These are phyloP conservation scores for Malthinus seriepunctatus DNA, from an alignment of 2,888 invertebrate species.

Conservation along the genomic window DNA sequence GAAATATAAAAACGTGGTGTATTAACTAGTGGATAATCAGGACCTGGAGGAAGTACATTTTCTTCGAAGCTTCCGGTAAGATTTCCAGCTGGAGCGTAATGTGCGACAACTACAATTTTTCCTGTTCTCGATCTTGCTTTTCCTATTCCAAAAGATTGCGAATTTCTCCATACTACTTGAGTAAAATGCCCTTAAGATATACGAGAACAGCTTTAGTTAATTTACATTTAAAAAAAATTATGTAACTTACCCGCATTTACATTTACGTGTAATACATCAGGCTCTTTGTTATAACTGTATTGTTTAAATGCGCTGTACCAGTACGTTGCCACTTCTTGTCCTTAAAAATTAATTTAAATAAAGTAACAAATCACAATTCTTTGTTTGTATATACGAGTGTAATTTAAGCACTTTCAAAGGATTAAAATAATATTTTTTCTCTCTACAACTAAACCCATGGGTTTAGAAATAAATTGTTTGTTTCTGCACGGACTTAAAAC, in stretches of 20 bases:
- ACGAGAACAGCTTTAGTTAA: slow-evolving; percentile 9
- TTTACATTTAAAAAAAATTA: slow-evolving; percentile 22
- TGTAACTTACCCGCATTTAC: slow-evolving; percentile 70
- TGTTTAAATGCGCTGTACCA: slow-evolving; percentile 81
- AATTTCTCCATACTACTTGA: slow-evolving; percentile 82
- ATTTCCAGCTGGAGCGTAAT: slow-evolving; percentile 83
- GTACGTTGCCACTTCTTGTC: slow-evolving; percentile 79
- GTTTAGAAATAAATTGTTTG: too few species aligned
- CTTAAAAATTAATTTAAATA: slow-evolving; percentile 50
- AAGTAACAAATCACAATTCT: too few species aligned
- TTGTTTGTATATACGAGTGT: too few species aligned
- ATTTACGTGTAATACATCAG: slow-evolving; percentile 74
- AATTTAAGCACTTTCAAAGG: too few species aligned
- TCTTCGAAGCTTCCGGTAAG: slow-evolving; percentile 71
- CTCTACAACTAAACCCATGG: too few species aligned
- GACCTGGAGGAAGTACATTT: slow-evolving; percentile 77
- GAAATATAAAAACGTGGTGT: slow-evolving; percentile 32
- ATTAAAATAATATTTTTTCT: too few species aligned
- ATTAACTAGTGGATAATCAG: slow-evolving; percentile 25
- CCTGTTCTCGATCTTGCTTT: slow-evolving; percentile 78
- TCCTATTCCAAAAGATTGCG: slow-evolving; percentile 78
- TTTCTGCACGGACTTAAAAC: too few species aligned
- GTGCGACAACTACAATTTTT: slow-evolving; percentile 81
- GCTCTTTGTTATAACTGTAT: slow-evolving; percentile 74
- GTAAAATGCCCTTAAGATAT: slow-evolving; percentile 78